These are phyloP conservation scores for Lithobates pipiens DNA, from an alignment of 2,797 vertebrate genomes.

Conservation along the genomic window DNA sequence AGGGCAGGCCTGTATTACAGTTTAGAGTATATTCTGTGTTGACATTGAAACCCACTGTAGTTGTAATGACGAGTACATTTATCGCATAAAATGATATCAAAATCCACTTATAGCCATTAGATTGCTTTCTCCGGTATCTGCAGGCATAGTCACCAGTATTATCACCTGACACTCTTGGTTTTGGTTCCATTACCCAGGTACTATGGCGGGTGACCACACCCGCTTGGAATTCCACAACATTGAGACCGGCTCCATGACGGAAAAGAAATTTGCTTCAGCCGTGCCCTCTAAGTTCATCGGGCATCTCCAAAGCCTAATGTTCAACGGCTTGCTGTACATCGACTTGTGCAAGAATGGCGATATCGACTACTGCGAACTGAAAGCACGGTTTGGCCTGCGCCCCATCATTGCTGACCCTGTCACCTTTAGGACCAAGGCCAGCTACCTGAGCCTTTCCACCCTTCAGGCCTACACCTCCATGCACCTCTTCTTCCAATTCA, in stretches of 20 bases:
- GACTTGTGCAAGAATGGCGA: conserved; percentile 98
- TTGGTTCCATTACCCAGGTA: conserved; percentile 76
- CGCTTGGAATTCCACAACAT: conserved; percentile 99
- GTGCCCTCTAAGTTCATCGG: conserved; percentile 98
- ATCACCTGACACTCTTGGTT: not conserved
- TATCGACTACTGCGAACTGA: conserved; percentile 96
- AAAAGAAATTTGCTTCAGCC: conserved; percentile 92
- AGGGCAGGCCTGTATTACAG: not conserved
- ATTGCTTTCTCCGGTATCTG: not conserved
- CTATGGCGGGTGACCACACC: conserved; percentile 98
- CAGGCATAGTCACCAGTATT: too few species aligned
- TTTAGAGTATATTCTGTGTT: not conserved
- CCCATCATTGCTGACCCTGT: conserved; percentile 98
- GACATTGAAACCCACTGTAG: not conserved
- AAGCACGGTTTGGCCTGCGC: conserved; percentile 94
- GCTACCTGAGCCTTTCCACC: conserved; percentile 94
- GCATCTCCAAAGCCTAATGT: conserved; percentile 98
- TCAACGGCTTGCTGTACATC: conserved; percentile 97
- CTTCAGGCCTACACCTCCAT: conserved; percentile 97
- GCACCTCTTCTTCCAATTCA: conserved; percentile 99
- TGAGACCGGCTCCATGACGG: conserved; percentile 96
- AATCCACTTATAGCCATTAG: too few species aligned
- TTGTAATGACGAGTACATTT: not conserved
- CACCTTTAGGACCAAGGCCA: conserved; percentile 97
- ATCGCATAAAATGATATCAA: too few species aligned